Conservation (phyloP, 92 coral and sea anemone species). For the Epizoanthus rinbou region DNA sequence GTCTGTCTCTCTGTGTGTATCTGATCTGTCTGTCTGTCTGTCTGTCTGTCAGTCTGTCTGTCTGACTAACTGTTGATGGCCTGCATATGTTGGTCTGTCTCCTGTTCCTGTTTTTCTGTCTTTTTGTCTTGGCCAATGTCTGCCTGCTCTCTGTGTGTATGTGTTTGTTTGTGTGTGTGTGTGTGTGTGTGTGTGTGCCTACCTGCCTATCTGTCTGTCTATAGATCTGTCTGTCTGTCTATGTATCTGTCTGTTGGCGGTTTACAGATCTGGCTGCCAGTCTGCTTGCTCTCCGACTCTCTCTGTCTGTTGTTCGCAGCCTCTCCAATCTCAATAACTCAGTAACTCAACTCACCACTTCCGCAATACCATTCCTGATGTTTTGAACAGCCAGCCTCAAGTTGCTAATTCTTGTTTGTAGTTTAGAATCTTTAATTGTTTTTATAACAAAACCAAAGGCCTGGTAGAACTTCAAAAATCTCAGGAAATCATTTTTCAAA, state of each 20-base stretch:
- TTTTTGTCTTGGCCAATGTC: too few relatives aligned
- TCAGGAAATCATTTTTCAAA: neutral
- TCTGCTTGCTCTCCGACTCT: neutral
- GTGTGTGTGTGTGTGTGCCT: too few relatives aligned
- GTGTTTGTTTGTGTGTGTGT: too few relatives aligned
- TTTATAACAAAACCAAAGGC: neutral
- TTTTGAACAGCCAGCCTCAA: neutral
- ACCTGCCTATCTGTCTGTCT: neutral
- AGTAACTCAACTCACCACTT: neutral
- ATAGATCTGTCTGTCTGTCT: neutral
- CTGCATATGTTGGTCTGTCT: too few relatives aligned
- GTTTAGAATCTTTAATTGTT: neutral
- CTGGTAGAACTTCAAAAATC: neutral
- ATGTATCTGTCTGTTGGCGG: neutral
- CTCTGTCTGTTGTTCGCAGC: neutral
- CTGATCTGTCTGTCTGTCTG: too few relatives aligned
- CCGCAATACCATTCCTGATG: neutral
- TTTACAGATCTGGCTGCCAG: neutral
- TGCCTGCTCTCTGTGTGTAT: too few relatives aligned
- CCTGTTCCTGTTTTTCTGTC: too few relatives aligned
- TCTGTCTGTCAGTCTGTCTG: too few relatives aligned
- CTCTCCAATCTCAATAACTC: neutral
- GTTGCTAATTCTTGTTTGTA: neutral
- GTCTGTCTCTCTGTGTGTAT: too few relatives aligned
- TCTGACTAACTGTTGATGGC: too few relatives aligned